Conservation (phyloP, 2,113 vertebrate genomes). For the Anolis sagrei region DNA sequence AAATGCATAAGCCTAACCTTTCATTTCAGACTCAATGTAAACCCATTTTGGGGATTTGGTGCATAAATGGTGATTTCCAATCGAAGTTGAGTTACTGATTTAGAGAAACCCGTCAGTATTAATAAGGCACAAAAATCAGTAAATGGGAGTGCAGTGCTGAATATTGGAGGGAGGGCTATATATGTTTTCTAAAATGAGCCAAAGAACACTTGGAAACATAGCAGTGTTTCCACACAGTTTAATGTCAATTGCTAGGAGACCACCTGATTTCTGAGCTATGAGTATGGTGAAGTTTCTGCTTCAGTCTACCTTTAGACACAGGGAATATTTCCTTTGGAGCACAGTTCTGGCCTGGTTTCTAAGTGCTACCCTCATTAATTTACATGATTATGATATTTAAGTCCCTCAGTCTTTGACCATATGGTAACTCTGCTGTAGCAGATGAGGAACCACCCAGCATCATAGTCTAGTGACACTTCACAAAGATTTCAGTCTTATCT, state of each 20-base stretch:
- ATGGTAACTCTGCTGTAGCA: neutral
- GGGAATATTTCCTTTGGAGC: neutral
- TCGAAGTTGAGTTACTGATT: no score
- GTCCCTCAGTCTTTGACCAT: no score
- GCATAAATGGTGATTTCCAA: no score
- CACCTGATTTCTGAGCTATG: constrained; percentile 10
- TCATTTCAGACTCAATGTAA: no score
- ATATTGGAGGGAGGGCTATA: neutral
- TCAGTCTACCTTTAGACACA: neutral
- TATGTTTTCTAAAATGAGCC: constrained; percentile 18
- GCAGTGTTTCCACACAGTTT: constrained; percentile 11
- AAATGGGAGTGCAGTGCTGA: neutral
- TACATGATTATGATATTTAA: neutral
- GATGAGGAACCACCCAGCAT: neutral
- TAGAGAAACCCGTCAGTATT: neutral
- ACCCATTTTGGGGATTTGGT: no score
- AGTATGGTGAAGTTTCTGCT: neutral
- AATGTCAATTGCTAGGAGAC: constrained; percentile 14
- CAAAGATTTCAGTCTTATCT: neutral
- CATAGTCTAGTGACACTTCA: neutral
- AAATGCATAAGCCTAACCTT: no score
- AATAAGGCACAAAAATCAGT: neutral
- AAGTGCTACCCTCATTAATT: neutral
- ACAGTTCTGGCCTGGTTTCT: neutral
- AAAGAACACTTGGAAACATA: neutral